Percentiles rank a stretch among this genome's conserved stretches.
These are phyloP conservation scores for Erynnis tages DNA, from an alignment of 2,888 invertebrate species.

Conservation along the genomic window DNA sequence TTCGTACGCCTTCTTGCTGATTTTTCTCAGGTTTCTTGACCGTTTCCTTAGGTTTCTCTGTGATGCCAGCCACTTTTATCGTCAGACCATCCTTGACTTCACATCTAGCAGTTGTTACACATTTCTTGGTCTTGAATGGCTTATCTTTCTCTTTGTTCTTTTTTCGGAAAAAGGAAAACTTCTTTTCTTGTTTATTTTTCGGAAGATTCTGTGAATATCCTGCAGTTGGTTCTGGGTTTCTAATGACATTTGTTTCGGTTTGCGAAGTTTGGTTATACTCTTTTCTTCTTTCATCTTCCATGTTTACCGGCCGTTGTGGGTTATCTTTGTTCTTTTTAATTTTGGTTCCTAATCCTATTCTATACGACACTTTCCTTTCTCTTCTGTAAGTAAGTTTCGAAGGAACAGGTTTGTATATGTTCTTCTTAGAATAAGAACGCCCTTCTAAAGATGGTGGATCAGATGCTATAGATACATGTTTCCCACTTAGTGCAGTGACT, in stretches of 20 bases:
- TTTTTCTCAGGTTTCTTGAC: conserved; percentile 30
- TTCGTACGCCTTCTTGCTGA: conserved; percentile 40
- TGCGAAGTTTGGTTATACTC: conserved; percentile 36
- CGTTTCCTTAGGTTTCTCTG: conserved; percentile 30
- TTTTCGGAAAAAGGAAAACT: conserved; percentile 62
- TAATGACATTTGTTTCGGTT: conserved; percentile 35
- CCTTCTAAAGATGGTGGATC: conserved; percentile 63
- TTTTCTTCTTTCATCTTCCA: conserved; percentile 49
- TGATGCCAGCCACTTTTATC: conserved; percentile 46
- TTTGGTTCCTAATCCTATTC: conserved; percentile 32
- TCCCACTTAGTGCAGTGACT: conserved; percentile 41
- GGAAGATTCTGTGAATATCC: conserved; percentile 26
- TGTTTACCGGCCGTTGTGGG: conserved; percentile 38
- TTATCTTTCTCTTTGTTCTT: conserved; percentile 46
- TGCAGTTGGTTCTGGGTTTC: conserved; percentile 30
- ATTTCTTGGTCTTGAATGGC: conserved; percentile 48
- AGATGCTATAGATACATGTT: conserved; percentile 60
- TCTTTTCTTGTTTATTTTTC: conserved; percentile 47
- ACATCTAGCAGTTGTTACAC: conserved; percentile 58
- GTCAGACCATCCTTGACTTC: conserved; percentile 58
- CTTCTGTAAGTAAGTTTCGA: conserved; percentile 20
- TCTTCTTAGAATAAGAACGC: conserved; percentile 51
- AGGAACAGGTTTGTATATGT: conserved; percentile 43
- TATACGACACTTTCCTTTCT: conserved; percentile 32
- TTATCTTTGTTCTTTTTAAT: conserved; percentile 37